Conservation (phyloP, 2,888 invertebrate genomes). For the Cerceris rybyensis region DNA sequence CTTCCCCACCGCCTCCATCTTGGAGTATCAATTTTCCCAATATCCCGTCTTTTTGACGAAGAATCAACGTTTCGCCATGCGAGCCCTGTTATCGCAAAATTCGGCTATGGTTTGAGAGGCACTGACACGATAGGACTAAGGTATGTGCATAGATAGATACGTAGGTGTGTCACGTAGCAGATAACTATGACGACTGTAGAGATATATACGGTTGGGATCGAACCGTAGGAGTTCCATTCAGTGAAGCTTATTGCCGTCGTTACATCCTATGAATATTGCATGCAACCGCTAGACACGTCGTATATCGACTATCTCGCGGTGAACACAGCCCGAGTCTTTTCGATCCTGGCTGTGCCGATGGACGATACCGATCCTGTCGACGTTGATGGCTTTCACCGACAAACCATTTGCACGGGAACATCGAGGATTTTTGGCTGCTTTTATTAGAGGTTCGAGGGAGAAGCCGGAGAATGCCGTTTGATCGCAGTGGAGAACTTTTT, state of each 20-base stretch:
- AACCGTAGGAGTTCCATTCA: conserved; percentile 43
- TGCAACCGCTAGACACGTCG: conserved; percentile 22
- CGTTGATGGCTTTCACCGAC: conserved; percentile 1
- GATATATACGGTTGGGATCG: conserved; percentile 25
- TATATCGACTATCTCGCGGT: conserved; percentile 8
- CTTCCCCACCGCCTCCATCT: too few species aligned
- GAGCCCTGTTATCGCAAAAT: too few species aligned
- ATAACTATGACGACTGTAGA: conserved; percentile 23
- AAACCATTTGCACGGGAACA: conserved; percentile 6
- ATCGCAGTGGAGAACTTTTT: too few species aligned
- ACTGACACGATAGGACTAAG: too few species aligned
- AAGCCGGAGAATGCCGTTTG: not conserved
- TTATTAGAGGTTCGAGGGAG: not conserved
- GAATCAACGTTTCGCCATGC: too few species aligned
- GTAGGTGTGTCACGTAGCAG: conserved; percentile 16
- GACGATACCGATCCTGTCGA: conserved; percentile 2
- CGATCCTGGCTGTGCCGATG: conserved; percentile 6
- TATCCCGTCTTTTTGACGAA: too few species aligned
- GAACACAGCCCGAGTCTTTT: not conserved
- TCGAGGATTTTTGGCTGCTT: not conserved
- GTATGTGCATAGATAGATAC: not conserved
- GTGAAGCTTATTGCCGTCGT: conserved; percentile 48
- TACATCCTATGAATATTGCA: conserved; percentile 48
- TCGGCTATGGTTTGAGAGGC: too few species aligned
- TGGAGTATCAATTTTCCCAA: too few species aligned